These are phyloP conservation scores for Antheraea pernyi DNA, from an alignment of 1,140 invertebrate genomes.

Conservation along the genomic window DNA sequence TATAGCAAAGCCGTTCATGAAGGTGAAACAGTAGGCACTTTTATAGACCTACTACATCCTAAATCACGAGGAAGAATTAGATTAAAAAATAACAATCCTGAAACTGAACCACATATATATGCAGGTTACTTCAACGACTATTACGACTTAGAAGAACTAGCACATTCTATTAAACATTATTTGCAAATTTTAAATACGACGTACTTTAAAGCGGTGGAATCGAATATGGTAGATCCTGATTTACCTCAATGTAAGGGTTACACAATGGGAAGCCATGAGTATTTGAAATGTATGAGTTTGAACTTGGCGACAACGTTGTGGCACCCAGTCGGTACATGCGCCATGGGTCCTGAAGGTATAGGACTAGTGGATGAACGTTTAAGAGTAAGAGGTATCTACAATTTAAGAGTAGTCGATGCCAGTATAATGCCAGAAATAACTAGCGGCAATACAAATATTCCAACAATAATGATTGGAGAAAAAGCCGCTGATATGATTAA, in stretches of 20 bases:
- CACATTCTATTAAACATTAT: conserved; percentile 86
- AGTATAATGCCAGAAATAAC: no score
- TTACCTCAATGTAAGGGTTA: conserved; percentile 75
- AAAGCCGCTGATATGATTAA: conserved; percentile 66
- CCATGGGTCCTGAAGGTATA: conserved; percentile 35
- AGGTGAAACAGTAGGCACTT: conserved; percentile 71
- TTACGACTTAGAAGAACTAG: conserved; percentile 86
- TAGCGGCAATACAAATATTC: no score
- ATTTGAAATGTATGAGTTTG: conserved; percentile 80
- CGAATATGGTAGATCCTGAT: conserved; percentile 61
- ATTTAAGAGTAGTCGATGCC: conserved; percentile 12
- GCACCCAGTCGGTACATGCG: no score
- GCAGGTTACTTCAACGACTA: conserved; percentile 91
- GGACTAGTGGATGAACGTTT: conserved; percentile 80
- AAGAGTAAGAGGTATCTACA: conserved; percentile 64
- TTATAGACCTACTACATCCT: conserved; percentile 82
- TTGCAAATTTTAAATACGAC: conserved; percentile 76
- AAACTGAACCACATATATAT: conserved; percentile 91
- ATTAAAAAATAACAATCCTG: conserved; percentile 86
- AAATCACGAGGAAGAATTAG: no score
- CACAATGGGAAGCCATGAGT: conserved; percentile 81
- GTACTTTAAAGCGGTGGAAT: conserved; percentile 78
- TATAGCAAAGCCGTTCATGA: conserved; percentile 79
- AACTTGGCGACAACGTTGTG: conserved; percentile 29
- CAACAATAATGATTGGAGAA: conserved; percentile 82